Evolutionary conservation across 2,113 vertebrate genomes (phyloP).

Genomic region (Oncorhynchus kisutch): DNA sequence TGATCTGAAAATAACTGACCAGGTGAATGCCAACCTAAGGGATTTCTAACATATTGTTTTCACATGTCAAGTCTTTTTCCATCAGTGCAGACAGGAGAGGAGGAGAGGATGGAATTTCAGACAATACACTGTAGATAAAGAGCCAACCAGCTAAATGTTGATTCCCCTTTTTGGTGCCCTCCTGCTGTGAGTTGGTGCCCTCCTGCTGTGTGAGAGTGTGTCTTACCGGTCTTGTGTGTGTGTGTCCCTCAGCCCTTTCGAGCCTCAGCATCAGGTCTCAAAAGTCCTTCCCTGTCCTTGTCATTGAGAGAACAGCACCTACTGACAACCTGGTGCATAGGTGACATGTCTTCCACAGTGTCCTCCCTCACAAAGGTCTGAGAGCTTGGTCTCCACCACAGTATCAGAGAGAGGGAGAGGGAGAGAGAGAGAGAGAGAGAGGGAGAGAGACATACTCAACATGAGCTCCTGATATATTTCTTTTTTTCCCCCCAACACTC

Average conservation of each 20-base stretch:
- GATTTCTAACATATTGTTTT: too few species aligned
- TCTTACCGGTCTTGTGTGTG: neutral
- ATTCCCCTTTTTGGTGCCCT: neutral
- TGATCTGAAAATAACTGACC: too few species aligned
- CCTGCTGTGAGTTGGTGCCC: neutral
- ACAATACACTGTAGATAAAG: neutral
- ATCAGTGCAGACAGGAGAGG: too few species aligned
- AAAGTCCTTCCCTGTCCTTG: constrained; percentile 22
- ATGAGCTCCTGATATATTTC: too few species aligned
- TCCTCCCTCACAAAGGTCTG: constrained; percentile 22
- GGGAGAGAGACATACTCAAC: too few species aligned
- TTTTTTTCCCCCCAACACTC: too few species aligned
- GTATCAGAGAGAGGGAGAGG: constrained; percentile 37
- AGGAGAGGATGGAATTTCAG: too few species aligned
- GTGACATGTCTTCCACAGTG: neutral
- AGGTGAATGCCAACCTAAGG: too few species aligned
- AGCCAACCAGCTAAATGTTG: neutral
- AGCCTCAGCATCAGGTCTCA: constrained; percentile 41
- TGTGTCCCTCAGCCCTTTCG: constrained; percentile 42
- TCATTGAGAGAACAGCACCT: constrained; percentile 46
- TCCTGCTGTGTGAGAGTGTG: neutral
- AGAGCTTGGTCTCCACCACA: constrained; percentile 60
- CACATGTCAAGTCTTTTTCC: too few species aligned
- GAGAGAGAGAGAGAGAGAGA: too few species aligned
- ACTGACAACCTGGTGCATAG: neutral